phyloP scores from a whole-genome alignment of 2,113 vertebrate genomes.

The Scopus umbretta region DNA sequence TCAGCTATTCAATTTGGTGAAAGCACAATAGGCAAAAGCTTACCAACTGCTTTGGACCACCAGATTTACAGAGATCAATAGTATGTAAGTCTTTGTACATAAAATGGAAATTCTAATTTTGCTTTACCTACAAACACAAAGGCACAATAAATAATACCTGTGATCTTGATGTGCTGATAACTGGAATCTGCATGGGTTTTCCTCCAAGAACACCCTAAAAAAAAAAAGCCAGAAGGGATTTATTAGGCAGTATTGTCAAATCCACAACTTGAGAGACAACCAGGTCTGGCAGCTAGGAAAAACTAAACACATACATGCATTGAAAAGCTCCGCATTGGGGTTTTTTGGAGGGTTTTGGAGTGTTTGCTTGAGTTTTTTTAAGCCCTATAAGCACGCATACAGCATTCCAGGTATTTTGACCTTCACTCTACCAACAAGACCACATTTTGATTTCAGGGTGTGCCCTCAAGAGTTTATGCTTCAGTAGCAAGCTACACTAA shows the following conservation, averaged over 20 bases:
- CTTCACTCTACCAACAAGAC: not conserved
- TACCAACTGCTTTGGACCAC: not conserved
- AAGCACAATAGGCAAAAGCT: not conserved
- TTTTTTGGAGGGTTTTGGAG: not conserved
- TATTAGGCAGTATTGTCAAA: not conserved
- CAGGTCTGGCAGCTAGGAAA: not conserved
- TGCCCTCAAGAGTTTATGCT: not conserved
- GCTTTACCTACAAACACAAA: not conserved
- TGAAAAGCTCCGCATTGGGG: not conserved
- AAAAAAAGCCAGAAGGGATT: not conserved
- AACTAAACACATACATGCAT: not conserved
- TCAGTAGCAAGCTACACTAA: not conserved
- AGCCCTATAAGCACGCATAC: not conserved
- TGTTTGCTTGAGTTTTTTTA: not conserved
- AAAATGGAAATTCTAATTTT: not conserved
- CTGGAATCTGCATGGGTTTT: constrained; percentile 84
- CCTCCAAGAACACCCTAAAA: constrained; percentile 68
- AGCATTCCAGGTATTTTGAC: not conserved
- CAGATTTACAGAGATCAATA: not conserved
- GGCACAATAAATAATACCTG: constrained; percentile 76
- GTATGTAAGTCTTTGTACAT: not conserved
- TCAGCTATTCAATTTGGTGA: not conserved
- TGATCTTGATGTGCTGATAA: constrained; percentile 83
- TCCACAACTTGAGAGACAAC: not conserved
- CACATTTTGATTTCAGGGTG: not conserved